Evolutionary conservation across 2,888 invertebrate species (phyloP).

Genomic region (Spatulosminthurus flaviceps): DNA sequence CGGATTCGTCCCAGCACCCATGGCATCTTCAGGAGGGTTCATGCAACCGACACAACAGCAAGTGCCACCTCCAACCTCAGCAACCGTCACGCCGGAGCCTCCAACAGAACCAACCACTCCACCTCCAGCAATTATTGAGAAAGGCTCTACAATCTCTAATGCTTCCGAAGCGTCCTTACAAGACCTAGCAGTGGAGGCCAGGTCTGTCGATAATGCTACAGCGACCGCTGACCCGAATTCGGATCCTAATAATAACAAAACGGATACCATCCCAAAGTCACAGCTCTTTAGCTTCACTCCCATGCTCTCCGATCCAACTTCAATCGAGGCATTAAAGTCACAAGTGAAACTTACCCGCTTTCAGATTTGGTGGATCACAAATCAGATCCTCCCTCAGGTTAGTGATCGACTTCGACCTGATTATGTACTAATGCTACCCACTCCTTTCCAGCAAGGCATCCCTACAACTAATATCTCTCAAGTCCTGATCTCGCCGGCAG

Average conservation of each 20-base stretch:
- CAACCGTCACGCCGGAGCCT: neutral
- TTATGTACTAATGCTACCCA: constrained; percentile 59
- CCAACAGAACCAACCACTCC: neutral
- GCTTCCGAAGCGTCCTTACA: neutral
- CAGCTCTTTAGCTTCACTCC: constrained; percentile 27
- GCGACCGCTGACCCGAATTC: neutral
- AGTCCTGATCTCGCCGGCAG: constrained; percentile 51
- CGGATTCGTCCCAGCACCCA: neutral
- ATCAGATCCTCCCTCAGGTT: constrained; percentile 52
- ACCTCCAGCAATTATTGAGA: neutral
- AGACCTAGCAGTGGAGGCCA: neutral
- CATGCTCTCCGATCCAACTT: constrained; percentile 22
- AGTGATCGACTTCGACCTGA: constrained; percentile 60
- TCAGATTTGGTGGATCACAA: constrained; percentile 58
- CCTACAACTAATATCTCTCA: constrained; percentile 60
- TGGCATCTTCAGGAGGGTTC: neutral
- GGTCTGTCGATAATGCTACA: neutral
- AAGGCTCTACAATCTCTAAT: neutral
- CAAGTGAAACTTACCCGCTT: constrained; percentile 36
- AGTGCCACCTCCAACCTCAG: neutral
- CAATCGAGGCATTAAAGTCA: constrained; percentile 1
- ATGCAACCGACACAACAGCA: no score
- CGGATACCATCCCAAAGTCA: constrained; percentile 35
- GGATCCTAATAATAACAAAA: neutral
- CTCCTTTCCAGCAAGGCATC: constrained; percentile 60